Evolutionary conservation across 1,140 invertebrate species (phyloP).

Genomic region (Melanaphis sacchari): DNA sequence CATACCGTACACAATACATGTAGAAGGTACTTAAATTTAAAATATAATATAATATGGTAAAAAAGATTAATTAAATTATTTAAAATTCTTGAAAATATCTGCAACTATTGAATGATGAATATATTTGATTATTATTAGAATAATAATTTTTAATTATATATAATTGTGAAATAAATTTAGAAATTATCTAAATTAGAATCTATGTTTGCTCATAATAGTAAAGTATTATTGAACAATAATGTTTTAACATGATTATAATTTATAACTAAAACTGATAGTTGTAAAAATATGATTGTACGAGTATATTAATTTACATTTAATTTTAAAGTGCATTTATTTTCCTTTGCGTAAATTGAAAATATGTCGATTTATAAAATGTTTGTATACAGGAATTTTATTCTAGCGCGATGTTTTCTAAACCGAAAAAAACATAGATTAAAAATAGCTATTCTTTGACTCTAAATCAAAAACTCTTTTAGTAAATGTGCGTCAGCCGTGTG

Average conservation of each 20-base stretch:
- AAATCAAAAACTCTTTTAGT: neutral
- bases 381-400: neutral
- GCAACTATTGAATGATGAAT: neutral
- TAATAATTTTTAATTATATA: neutral
- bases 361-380: neutral
- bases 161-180: neutral
- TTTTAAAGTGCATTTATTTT: neutral
- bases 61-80: neutral
- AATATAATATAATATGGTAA: neutral
- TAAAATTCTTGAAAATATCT: neutral
- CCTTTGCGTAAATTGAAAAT: neutral
- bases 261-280: neutral
- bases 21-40: neutral
- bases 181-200: neutral
- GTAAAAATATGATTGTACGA: neutral
- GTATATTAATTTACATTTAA: neutral
- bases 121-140: neutral
- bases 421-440: conserved; percentile 1
- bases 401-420: neutral
- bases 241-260: neutral
- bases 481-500: neutral
- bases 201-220: neutral
- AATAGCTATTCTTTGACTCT: neutral
- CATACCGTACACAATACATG: neutral
- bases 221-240: neutral